These are phyloP conservation scores for Nesometra sesokonis DNA, from an alignment of 35 echinoderm and acorn worm genomes.

Conservation along the genomic window DNA sequence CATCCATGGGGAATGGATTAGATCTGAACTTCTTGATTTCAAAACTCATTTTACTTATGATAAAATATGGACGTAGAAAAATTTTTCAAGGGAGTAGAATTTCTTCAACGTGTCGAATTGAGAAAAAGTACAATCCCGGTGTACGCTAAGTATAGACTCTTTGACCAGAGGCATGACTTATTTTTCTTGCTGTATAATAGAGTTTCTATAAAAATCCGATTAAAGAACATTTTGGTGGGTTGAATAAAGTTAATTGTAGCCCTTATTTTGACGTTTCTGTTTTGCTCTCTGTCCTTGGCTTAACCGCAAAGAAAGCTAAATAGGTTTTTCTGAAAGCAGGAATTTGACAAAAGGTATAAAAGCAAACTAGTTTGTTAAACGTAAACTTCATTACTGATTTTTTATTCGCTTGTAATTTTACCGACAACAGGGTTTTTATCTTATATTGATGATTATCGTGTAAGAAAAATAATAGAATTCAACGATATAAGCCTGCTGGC, in stretches of 20 bases:
- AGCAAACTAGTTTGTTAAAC: background rate
- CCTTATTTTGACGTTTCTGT: background rate
- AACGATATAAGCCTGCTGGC: background rate
- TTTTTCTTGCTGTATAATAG: background rate
- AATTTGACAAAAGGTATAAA: background rate
- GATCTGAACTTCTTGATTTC: background rate
- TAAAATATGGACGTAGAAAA: background rate
- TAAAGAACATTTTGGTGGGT: background rate
- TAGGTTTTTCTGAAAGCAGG: background rate
- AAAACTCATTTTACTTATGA: background rate
- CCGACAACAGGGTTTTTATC: background rate
- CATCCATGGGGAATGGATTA: background rate
- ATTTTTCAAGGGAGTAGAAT: background rate
- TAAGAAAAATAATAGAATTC: background rate
- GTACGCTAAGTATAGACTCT: background rate
- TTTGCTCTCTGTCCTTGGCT: background rate
- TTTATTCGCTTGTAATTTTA: background rate
- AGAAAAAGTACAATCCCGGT: background rate
- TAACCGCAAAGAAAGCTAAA: background rate
- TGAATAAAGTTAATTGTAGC: background rate
- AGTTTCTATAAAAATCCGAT: background rate
- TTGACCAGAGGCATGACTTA: background rate
- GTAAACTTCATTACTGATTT: background rate
- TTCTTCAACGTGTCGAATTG: background rate
- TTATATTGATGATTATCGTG: background rate